Evolutionary conservation across 2,113 vertebrate genomes (phyloP).

Genomic region (Eptatretus burgeri): DNA sequence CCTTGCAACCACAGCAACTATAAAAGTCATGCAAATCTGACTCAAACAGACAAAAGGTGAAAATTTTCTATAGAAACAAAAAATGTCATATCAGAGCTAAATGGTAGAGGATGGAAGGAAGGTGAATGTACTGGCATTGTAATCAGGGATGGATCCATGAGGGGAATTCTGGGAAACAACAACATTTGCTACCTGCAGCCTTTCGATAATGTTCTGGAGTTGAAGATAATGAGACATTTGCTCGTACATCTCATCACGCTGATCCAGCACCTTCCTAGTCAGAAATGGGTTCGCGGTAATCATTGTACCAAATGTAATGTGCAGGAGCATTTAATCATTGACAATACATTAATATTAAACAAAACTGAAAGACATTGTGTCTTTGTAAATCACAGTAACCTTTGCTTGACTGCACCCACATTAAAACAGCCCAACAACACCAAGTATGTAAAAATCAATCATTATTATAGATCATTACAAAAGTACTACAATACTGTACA

Average conservation of each 20-base stretch:
- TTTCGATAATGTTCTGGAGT: constrained; percentile 39
- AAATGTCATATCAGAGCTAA: not conserved
- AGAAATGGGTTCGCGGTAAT: not conserved
- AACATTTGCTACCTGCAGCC: constrained; percentile 25
- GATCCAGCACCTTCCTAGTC: constrained; percentile 34
- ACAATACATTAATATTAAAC: no score
- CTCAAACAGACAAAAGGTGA: not conserved
- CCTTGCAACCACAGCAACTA: not conserved
- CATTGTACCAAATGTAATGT: not conserved
- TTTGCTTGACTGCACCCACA: no score
- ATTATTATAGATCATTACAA: no score
- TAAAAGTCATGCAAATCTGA: not conserved
- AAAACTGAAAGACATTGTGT: no score
- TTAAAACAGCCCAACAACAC: no score
- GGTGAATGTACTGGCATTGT: not conserved
- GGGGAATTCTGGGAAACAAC: not conserved
- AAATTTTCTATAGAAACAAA: no score
- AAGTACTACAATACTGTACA: no score
- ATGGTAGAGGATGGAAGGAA: not conserved
- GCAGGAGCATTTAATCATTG: no score
- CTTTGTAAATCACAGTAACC: no score
- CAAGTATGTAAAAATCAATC: no score
- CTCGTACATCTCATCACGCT: constrained; percentile 44
- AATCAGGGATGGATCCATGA: not conserved
- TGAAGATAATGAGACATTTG: constrained; percentile 46